Base-by-base conservation (phyloP, 1,140 invertebrate species). In the Pinna nobilis region DNA sequence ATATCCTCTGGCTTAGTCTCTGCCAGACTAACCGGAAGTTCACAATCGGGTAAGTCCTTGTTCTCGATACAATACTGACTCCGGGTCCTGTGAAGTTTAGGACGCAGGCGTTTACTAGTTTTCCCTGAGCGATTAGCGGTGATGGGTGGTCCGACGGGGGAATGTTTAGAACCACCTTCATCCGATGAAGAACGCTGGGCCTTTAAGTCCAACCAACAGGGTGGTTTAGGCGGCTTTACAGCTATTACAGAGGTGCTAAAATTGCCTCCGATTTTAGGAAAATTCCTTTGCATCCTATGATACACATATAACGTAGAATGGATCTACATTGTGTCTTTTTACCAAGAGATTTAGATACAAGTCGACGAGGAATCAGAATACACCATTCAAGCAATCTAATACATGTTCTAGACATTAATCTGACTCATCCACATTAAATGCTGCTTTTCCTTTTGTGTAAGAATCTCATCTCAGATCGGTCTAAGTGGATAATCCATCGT, bases 61-160 rank as follows among this genome's bases (percentile, higher is more conserved):
- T 74, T 76, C 15, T 84, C 73, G 50, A 87, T 87, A 23, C 77
- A 73, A 53, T 82, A 79, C 57, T 87, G 80, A 69, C 86, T 87
- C 18, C 84, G 78, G 4, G 86, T 87, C 44, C 86, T 75, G 50
- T 87, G 86, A 51, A 87, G 82, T 53, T 74, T 79, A 4, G 85
- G 82, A 23, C 85, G 80, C 20, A 82, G 37, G 30, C 83, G 72
- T 71, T 83, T 84, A 23, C 51, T 55, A 2, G 77, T 69, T 57
- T 80, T 82, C 23, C 77, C 69, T 6, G 78, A 53, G 13, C 73
- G 60, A 37, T 50, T 37, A 23, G 32, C 35, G 11, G 61, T 25
- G 32, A 44, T 59, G 28, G 57, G 65, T 28, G 69, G 66, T 50
- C 66, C 61, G 20, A 64, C 61, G 23, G 73, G 73, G 25, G 66